Percentiles rank a stretch among this genome's conserved stretches.
Conservation (phyloP, 53 echinoderm and acorn worm genomes). For the Paelopatides confundens region DNA sequence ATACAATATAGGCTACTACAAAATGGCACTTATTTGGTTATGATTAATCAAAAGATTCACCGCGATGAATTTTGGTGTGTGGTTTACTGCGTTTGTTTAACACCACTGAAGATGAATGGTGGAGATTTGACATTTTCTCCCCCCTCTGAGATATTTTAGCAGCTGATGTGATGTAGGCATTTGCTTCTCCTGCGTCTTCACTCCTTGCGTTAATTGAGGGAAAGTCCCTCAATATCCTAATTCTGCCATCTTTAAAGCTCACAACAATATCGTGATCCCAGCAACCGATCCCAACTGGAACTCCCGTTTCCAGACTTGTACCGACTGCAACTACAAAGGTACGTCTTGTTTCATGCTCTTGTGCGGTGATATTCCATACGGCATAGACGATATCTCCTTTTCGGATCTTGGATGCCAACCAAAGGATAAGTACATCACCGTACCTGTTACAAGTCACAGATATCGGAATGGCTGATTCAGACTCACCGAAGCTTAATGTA, state of each 20-base stretch:
- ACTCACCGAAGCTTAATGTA: background rate
- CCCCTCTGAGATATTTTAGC: background rate
- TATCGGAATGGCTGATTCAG: constrained; percentile 15
- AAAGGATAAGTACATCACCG: constrained; percentile 19
- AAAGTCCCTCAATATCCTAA: constrained; percentile 8
- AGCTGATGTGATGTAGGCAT: background rate
- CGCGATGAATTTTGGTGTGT: background rate
- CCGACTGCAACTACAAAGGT: constrained; percentile 25
- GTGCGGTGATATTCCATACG: constrained; percentile 2
- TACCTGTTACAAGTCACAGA: constrained; percentile 20
- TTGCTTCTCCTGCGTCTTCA: background rate
- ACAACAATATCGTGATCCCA: constrained; percentile 24
- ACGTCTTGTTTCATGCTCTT: background rate
- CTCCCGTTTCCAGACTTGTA: constrained; percentile 32
- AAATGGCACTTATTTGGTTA: too few relatives aligned
- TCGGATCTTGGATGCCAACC: background rate
- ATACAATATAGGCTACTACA: too few relatives aligned
- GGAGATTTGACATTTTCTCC: background rate
- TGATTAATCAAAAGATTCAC: too few relatives aligned
- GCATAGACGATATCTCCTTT: constrained; percentile 26
- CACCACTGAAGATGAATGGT: background rate
- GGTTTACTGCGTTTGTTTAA: background rate
- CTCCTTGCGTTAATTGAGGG: background rate
- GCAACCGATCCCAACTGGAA: constrained; percentile 13
- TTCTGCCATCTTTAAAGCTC: constrained; percentile 26